Evolutionary conservation across 2,113 vertebrate species (phyloP), one percentile per base, ranked within the genome.

Genomic region (Pluvianellus socialis): DNA sequence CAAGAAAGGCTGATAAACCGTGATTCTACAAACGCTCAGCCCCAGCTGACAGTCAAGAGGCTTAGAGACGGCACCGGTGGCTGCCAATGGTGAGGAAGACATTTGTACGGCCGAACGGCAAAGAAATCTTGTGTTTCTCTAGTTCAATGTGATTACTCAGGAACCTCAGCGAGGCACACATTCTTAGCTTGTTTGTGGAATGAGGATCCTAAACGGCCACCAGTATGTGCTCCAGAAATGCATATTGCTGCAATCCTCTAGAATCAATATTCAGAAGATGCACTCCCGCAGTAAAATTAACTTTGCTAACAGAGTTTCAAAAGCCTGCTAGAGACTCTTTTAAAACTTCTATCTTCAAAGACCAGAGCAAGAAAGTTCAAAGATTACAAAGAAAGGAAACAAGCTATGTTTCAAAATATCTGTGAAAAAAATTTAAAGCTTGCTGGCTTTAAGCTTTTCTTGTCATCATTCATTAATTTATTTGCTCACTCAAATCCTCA

Each of bases 401-500:
- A 84, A 91, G n/a, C 19, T 50, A 32, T 4, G 3, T 92, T 96
- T 79, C 79, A 87, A 75, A 92, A 83, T 74, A 86, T 24, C 53
- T 16, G 71, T 20, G 49, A 91, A 93, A 12, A 10, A 66, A 53
- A 45, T 7, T 22, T 52, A 79, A 82, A 93, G 53, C 90, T 55
- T 83, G 59, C 19, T 86, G 38, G 4, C 93, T 92, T 94, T 90
- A 96, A 96, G 73, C 22, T 79, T 92, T 66, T 77, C 88, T 68
- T 97, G 92, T 94, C 93, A 95, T 94, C 77, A 33, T 92, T 95
- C 80, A 94, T 96, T 94, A 96, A 86, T 67, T 93, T 92, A 95
- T 95, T 95, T 94, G 61, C 68, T 94, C 56, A 32, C 53, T 93
- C 74, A 70, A 79, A 84, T 53, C 55, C 86, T 88, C 88, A 42